Base-by-base conservation (phyloP, 1,140 invertebrate genomes). In the Zeugodacus cucurbitae region DNA sequence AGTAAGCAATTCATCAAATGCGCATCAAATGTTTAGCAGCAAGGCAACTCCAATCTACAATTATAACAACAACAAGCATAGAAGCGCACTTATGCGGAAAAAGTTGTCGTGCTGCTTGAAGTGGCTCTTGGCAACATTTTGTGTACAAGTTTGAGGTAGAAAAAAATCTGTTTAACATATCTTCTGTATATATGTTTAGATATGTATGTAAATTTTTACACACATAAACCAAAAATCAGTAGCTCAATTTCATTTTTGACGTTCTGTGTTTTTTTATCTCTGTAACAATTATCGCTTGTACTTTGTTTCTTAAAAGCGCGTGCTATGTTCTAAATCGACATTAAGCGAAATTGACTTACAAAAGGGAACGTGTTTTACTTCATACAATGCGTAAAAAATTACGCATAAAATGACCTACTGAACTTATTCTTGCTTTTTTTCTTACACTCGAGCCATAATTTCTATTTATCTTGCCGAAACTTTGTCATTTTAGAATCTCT, bases 191-290 rank as follows among this genome's bases (percentile, higher is more conserved):
- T 44, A 32, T 37, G n/a, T 54, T 14, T 20, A 11, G 3, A 54
- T n/a, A n/a, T n/a, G n/a, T n/a, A n/a, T n/a, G n/a, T n/a, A n/a
- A n/a, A n/a, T n/a, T n/a, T n/a, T 20, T 48, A 11, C 14, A 48
- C 17, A 48, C 17, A 41, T 17, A 48, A 22, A 44, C 34, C 8
- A 86, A 57, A 57, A 48, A 48, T 22, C 48, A 86, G 44, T 37
- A 58, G 85, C 34, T 74, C 22, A 10, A 74, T 74, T 74, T 74
- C 70, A 74, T 74, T 74, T 44, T 34, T 74, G 37, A 74, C 70
- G 70, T 20, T 74, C 41, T 74, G n/a, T 34, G 70, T 34, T 74
- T 26, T 70, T 67, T 17, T 70, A 34, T 37, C 29, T 29, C 64
- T 34, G 32, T 1, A 29, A 70, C 29, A 17, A 29, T 17, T 70